Conservation (phyloP, 37 sponge, comb jelly and placozoan genomes). For the Agelas oroides region DNA sequence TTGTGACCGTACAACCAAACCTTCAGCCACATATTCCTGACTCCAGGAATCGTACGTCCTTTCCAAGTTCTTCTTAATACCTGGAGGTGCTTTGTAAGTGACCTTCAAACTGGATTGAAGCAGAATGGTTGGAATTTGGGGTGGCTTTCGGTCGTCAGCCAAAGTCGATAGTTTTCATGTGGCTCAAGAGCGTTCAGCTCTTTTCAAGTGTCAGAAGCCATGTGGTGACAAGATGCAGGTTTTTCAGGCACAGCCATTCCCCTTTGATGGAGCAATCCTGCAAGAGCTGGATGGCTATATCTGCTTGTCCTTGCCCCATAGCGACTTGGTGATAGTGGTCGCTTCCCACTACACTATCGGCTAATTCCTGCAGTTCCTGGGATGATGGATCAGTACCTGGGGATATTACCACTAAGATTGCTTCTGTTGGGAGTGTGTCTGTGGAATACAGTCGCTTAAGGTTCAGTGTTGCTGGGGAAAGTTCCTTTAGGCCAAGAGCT, state of each 20-base stretch:
- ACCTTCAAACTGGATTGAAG: conserved; percentile 91
- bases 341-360: conserved; percentile 75
- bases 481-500: conserved; percentile 81
- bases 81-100: conserved; percentile 92
- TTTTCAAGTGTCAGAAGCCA: conserved; percentile 94
- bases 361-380: conserved; percentile 96
- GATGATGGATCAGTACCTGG: conserved; percentile 98
- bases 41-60: conserved; percentile 95
- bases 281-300: conserved; percentile 80
- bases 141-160: conserved; percentile 96
- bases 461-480: conserved; percentile 82
- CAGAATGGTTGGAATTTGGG: conserved; percentile 88
- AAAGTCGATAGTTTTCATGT: conserved; percentile 82
- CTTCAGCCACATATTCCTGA: conserved; percentile 76
- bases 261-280: conserved; percentile 87
- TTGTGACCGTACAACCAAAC: conserved; percentile 69
- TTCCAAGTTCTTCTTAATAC: conserved; percentile 91
- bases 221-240: conserved; percentile 92
- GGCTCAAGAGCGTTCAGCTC: conserved; percentile 88
- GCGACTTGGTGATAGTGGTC: conserved; percentile 94
- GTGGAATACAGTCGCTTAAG: conserved; percentile 74
- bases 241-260: conserved; percentile 97
- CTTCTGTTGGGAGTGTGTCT: conserved; percentile 76
- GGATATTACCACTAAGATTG: conserved; percentile 92
- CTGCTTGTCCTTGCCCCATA: conserved; percentile 97